Base-by-base conservation (phyloP, 2,888 invertebrate genomes). In the Cerceris ruficornis region DNA sequence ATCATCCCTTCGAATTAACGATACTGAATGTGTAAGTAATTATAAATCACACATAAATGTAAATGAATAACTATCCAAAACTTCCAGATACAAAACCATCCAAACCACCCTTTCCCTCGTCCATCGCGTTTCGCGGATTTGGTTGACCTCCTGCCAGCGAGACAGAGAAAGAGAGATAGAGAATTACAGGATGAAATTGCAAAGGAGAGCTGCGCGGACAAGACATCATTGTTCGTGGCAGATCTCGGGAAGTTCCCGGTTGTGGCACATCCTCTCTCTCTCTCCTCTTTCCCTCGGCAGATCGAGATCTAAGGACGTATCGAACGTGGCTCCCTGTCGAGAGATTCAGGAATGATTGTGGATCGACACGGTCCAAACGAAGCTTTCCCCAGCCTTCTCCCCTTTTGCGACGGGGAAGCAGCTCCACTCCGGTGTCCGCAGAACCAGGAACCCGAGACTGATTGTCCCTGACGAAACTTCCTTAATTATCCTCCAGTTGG, bases 401-500 rank as follows among this genome's bases (percentile, higher is more conserved):
- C 15, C 49, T n/a, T 13, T 8, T 28, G 39, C 50, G 50, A 52
- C 39, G 58, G 42, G 14, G 58, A n/a, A 0, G 58, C 6, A 41
- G 9, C 7, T 42, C 28, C 6, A 9, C 17, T 13, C 52, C 7
- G 7, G 54, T 69, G 57, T 57, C 57, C 60, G 46, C 62, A 55
- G 69, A 75, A 66, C 65, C 62, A 72, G 72, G 9, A 65, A 70
- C 14, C 49, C 66, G 66, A 49, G 74, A 77, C 80, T 88, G 88
- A 91, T 90, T 91, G 90, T 91, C 84, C 88, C 46, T 81, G 83
- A 75, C 85, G 87, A 91, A 92, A 92, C 91, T 92, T 92, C 90
- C 89, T 90, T 91, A 92, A 91, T 92, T 92, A 92, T 90, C 89
- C 85, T 72, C 74, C 83, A 85, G 87, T 87, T 86, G 80, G 81